These are phyloP conservation scores for Notodonta ziczac DNA, from an alignment of 2,888 invertebrate genomes.

Conservation along the genomic window DNA sequence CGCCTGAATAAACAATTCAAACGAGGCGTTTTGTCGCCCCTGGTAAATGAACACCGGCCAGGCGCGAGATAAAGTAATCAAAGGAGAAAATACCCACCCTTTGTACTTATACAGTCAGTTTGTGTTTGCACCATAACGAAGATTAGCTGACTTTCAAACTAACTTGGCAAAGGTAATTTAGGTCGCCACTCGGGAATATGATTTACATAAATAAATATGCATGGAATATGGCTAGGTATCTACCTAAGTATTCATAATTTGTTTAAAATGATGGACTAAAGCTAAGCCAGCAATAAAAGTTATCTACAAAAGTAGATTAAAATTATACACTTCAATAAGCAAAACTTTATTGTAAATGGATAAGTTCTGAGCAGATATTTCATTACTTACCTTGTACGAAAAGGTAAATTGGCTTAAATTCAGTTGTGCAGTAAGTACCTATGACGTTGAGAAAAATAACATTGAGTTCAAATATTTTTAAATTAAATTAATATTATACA, in stretches of 20 bases:
- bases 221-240: too few relatives aligned
- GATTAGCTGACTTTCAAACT: conserved; percentile 1
- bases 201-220: neutral
- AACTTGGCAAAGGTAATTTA: neutral
- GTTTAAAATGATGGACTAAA: too few relatives aligned
- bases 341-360: neutral
- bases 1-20: neutral
- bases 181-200: neutral
- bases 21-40: neutral
- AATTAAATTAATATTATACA: too few relatives aligned
- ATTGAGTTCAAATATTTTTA: too few relatives aligned
- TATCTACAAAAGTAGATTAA: too few relatives aligned
- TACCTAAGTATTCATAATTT: neutral
- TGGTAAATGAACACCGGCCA: neutral
- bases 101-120: neutral
- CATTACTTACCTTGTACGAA: too few relatives aligned
- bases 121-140: conserved; percentile 1
- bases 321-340: neutral
- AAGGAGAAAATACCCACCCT: conserved; percentile 2
- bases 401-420: too few relatives aligned
- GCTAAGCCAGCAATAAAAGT: too few relatives aligned
- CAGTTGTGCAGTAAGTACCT: too few relatives aligned
- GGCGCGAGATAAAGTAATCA: conserved; percentile 5
- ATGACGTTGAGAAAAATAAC: too few relatives aligned
- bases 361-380: too few relatives aligned